Conservation (phyloP, 64 coral and sea anemone genomes). For the Dendronephthya gigantea region DNA sequence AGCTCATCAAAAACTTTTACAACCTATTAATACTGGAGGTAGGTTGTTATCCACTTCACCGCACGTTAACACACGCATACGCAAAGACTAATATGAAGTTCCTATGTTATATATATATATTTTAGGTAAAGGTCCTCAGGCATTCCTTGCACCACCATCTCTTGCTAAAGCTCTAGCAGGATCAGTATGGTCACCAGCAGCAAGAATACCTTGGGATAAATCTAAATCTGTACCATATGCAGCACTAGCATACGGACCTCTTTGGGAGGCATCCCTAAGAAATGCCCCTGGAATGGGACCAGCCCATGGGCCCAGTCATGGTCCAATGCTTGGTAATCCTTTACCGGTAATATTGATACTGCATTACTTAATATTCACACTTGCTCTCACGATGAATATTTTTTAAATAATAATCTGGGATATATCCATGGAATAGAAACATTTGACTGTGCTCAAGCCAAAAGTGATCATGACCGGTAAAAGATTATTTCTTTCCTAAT, state of each 20-base stretch:
- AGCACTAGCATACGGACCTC: not conserved
- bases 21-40: not conserved
- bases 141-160: not conserved
- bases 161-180: not conserved
- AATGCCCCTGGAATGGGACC: not conserved
- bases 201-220: not conserved
- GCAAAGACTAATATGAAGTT: no score
- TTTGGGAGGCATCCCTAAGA: not conserved
- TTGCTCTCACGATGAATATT: not conserved
- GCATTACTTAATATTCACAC: not conserved
- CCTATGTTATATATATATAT: not conserved
- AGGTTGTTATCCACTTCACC: not conserved
- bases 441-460: no score
- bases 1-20: not conserved
- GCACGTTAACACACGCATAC: no score
- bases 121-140: not conserved
- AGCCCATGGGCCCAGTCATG: not conserved
- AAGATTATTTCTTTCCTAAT: no score
- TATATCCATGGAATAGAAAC: no score
- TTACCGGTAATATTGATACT: not conserved
- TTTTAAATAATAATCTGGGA: no score
- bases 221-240: not conserved
- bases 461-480: no score
- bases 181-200: not conserved
- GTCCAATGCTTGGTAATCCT: not conserved